A percentile compares a stretch with the other conserved stretches of the same genome.
phyloP scores from a whole-genome alignment of 2,113 vertebrate genomes.

The Dromaius novaehollandiae region DNA sequence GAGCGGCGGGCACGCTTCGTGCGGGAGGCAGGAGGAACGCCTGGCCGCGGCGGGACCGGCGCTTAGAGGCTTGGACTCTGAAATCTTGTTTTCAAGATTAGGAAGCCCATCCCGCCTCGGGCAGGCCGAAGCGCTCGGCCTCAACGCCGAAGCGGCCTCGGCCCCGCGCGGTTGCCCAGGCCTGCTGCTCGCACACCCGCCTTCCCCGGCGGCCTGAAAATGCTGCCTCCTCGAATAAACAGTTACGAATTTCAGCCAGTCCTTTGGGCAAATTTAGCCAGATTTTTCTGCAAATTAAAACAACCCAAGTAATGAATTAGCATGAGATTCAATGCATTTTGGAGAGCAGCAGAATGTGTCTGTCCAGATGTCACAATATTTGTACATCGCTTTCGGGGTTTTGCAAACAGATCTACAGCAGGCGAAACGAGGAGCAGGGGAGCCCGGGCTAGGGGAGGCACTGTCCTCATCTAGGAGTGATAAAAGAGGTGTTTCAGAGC shows the following conservation, averaged over 20 bases:
- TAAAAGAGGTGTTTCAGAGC: accelerated
- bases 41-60: too few relatives aligned
- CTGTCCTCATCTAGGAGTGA: background rate
- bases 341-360: background rate
- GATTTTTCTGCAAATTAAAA: background rate
- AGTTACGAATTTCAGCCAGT: background rate
- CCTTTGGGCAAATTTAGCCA: background rate
- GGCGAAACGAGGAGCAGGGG: accelerated
- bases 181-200: too few relatives aligned
- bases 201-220: background rate
- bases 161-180: too few relatives aligned
- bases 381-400: background rate
- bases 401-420: background rate
- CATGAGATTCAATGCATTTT: background rate
- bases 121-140: too few relatives aligned
- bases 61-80: too few relatives aligned
- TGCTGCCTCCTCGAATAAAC: accelerated
- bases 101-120: too few relatives aligned
- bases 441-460: background rate
- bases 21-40: too few relatives aligned
- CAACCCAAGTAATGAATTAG: background rate
- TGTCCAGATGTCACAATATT: background rate
- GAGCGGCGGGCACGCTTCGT: background rate
- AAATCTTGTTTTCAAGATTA: too few relatives aligned
- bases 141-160: too few relatives aligned